Evolutionary conservation across 2,888 invertebrate genomes (phyloP), one percentile per base, ranked within the genome.

Genomic region (Drosophila pullipes): DNA sequence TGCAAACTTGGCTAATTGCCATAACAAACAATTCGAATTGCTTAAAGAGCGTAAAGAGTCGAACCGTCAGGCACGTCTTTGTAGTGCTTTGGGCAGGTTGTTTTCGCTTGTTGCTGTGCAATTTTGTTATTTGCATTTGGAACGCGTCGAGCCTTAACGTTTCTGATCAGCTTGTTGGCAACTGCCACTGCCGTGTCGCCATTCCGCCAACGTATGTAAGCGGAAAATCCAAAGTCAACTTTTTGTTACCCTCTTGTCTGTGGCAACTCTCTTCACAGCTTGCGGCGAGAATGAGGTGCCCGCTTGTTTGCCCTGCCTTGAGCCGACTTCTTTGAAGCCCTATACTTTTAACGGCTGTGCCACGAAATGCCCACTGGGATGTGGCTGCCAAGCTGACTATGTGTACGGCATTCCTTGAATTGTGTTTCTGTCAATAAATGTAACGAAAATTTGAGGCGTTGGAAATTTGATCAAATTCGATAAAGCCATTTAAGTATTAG

Each of bases 211-310:
- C 64, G 82, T 85, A 78, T 31, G 83, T 83, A 69, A 18, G 13
- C 39, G 33, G 11, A 11, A 55, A 53, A 53, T 33, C 57, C 35
- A n/a, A 41, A 25, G 41, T 31, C 49, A 47, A 33, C 37, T 16
- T 11, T 35, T 22, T 49, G 44, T 16, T 35, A 35, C 35, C 7
- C 35, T 41, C 9, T 22, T 39, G 37, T 4, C 3, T 61, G 28
- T 49, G 28, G 9, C 49, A 10, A 11, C 44, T 30, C 18, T 9
- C 13, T 30, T 22, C 37, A n/a, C 28, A 81, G 87, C 72, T 39
- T 89, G 89, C 49, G 85, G 70, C 13, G 39, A 59, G 53, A 70
- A 81, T 39, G 89, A 83, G 66, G 13, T 68, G 41, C 57, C 31
- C 3, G 30, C 64, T n/a, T 89, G 84, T 65, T 0, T 81, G 33